These are phyloP conservation scores for Dioctria rufipes DNA, from an alignment of 2,888 invertebrate species.

Conservation along the genomic window DNA sequence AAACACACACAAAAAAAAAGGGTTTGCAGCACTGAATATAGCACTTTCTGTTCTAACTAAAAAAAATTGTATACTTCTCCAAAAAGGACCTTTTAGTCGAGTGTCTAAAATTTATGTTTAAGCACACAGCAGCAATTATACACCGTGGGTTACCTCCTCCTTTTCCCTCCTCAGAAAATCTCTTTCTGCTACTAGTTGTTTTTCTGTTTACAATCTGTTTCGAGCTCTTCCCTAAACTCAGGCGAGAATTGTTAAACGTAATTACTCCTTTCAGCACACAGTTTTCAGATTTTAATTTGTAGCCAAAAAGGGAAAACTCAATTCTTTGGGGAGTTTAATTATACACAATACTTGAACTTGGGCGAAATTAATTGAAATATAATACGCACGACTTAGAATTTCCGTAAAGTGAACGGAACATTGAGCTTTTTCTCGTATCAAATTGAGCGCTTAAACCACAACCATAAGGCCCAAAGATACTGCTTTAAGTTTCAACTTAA, in stretches of 20 bases:
- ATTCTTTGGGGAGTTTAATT: constrained; percentile 18
- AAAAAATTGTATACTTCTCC: not conserved
- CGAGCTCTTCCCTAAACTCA: not conserved
- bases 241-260: constrained; percentile 12
- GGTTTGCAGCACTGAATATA: constrained; percentile 35
- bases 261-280: constrained; percentile 13
- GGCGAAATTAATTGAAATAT: not conserved
- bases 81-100: constrained; percentile 35
- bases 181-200: not conserved
- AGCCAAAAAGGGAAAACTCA: constrained; percentile 21
- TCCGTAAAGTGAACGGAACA: constrained; percentile 1
- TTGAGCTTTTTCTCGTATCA: constrained; percentile 18
- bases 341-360: constrained; percentile 19
- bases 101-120: constrained; percentile 36
- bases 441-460: constrained; percentile 16
- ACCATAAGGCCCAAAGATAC: constrained; percentile 9
- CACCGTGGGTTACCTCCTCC: not conserved
- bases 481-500: not conserved
- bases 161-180: not conserved
- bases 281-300: constrained; percentile 2
- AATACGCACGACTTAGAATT: not conserved
- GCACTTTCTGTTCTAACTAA: not conserved
- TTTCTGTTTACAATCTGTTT: constrained; percentile 8
- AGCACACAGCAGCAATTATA: constrained; percentile 35
- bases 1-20: not conserved